A percentile compares a stretch with the other conserved stretches of the same genome.
Conservation (phyloP, 2,888 invertebrate species). For the Drosophila picticornis region DNA sequence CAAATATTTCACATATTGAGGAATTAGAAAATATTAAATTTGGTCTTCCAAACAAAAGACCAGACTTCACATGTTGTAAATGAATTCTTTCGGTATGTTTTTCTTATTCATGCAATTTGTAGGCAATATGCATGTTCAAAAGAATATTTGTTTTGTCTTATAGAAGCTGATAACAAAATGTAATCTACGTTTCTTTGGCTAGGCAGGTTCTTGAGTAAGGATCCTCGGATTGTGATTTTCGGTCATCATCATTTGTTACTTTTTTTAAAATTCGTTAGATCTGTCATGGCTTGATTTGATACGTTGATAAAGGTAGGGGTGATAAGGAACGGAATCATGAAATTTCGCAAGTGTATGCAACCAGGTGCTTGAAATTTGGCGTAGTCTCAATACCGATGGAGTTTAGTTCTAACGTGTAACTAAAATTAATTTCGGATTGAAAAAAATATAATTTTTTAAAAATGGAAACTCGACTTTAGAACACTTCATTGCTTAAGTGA, state of each 20-base stretch:
- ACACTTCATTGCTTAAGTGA: background rate
- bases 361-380: background rate
- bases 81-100: background rate
- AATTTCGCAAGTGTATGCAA: background rate
- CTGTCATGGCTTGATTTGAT: background rate
- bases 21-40: background rate
- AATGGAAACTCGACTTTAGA: background rate
- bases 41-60: background rate
- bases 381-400: background rate
- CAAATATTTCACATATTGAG: background rate
- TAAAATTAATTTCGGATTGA: background rate
- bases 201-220: background rate
- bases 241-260: background rate
- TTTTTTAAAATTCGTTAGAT: background rate
- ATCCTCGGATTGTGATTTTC: background rate
- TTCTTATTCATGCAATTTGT: background rate
- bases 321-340: background rate
- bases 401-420: background rate
- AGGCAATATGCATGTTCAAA: too few species aligned
- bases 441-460: background rate
- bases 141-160: background rate
- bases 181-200: background rate
- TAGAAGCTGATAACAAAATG: background rate
- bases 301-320: background rate
- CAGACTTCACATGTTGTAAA: background rate